Percentiles rank a stretch among this genome's conserved stretches.
Conservation (phyloP, 2,797 vertebrate species). For the Lagothrix lagotricha region DNA sequence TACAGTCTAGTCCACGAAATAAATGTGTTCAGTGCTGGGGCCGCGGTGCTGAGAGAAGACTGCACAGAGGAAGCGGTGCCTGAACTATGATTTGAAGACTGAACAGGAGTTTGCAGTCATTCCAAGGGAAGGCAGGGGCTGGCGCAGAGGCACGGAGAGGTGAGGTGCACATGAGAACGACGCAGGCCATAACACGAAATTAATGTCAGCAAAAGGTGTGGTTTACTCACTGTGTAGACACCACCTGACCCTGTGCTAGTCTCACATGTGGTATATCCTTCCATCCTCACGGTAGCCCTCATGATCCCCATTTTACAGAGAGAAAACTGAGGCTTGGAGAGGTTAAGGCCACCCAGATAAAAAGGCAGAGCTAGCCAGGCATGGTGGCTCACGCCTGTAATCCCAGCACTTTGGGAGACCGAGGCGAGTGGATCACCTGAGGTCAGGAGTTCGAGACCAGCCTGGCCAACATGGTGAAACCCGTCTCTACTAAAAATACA, state of each 20-base stretch:
- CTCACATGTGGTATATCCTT: not conserved
- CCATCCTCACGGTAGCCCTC: not conserved
- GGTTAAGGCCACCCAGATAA: not conserved
- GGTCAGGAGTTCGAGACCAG: not conserved
- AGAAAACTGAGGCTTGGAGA: slow-evolving; percentile 34
- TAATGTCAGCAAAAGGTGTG: not conserved
- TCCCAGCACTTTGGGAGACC: not conserved
- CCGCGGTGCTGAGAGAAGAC: not conserved
- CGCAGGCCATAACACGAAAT: not conserved
- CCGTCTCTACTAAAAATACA: not conserved
- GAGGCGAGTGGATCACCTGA: not conserved
- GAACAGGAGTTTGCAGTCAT: not conserved
- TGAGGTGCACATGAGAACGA: not conserved
- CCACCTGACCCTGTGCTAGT: not conserved
- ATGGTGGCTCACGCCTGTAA: not conserved
- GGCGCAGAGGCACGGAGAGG: not conserved
- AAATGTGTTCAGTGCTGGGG: rapidly evolving
- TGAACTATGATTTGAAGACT: not conserved
- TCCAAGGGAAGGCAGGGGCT: not conserved
- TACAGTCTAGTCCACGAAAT: not conserved
- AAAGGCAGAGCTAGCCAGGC: not conserved
- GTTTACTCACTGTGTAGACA: not conserved
- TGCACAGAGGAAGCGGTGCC: not conserved
- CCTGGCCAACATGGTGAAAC: not conserved
- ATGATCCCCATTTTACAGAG: not conserved